Percentiles rank a stretch among this genome's conserved stretches.
phyloP scores from a whole-genome alignment of 1,140 invertebrate genomes.

The Sweltsa coloradensis region DNA sequence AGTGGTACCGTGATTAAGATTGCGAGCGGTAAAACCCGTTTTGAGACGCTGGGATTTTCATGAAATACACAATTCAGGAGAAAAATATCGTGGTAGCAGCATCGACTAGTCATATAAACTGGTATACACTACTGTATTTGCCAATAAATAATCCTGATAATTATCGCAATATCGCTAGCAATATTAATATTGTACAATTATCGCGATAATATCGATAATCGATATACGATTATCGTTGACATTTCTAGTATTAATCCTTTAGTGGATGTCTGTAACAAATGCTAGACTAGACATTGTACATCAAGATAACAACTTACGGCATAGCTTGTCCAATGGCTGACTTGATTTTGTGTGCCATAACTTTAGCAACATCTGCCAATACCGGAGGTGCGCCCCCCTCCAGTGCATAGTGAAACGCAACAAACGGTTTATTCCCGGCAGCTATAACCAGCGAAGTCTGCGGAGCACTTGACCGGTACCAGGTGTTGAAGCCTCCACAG shows the following conservation, averaged over 20 bases:
- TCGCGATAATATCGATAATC: not conserved
- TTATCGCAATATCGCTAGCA: not conserved
- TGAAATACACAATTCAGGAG: no score
- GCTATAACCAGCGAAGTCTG: slow-evolving; percentile 65
- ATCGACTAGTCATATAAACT: no score
- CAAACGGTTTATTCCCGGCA: slow-evolving; percentile 68
- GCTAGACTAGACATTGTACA: not conserved
- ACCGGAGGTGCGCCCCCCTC: slow-evolving; percentile 66
- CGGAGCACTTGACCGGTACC: slow-evolving; percentile 57
- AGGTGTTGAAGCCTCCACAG: slow-evolving; percentile 58
- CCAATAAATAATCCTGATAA: no score
- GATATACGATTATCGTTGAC: not conserved
- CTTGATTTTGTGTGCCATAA: slow-evolving; percentile 78
- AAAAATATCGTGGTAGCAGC: no score
- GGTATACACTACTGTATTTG: no score
- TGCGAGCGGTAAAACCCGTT: no score
- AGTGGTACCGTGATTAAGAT: no score
- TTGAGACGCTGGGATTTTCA: no score
- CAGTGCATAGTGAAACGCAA: slow-evolving; percentile 79
- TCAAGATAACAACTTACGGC: slow-evolving; percentile 46
- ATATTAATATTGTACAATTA: not conserved
- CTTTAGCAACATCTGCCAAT: slow-evolving; percentile 75
- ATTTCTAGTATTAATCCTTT: slow-evolving; percentile 8
- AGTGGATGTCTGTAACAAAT: not conserved
- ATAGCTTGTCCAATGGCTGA: slow-evolving; percentile 56